Evolutionary conservation across 2,888 invertebrate species (phyloP).

Genomic region (Epirrita christyi): DNA sequence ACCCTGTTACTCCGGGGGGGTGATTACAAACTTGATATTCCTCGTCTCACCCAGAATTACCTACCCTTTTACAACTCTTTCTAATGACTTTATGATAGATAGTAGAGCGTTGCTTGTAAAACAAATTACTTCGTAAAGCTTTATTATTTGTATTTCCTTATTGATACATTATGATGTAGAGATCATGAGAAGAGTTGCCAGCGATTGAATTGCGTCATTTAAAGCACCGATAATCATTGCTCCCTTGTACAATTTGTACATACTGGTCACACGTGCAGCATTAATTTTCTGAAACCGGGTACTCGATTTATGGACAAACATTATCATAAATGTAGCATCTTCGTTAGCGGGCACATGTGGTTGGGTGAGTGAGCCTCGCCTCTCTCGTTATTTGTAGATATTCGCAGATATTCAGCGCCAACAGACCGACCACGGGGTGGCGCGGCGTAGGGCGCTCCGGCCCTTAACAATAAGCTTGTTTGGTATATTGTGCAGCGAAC

Average conservation of each 20-base stretch:
- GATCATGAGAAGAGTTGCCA: neutral
- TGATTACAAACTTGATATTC: conserved; percentile 33
- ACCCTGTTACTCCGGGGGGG: conserved; percentile 26
- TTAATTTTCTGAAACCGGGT: conserved; percentile 42
- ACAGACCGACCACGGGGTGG: conserved; percentile 43
- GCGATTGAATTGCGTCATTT: neutral
- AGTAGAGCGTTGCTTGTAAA: neutral
- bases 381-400: conserved; percentile 56
- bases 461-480: conserved; percentile 61
- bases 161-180: conserved; percentile 1
- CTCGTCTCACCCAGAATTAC: conserved; percentile 23
- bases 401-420: conserved; percentile 55
- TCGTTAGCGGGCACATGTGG: conserved; percentile 63
- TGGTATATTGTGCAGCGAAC: conserved; percentile 48
- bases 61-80: conserved; percentile 27
- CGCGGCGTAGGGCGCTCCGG: no score
- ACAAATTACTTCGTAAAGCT: conserved; percentile 11
- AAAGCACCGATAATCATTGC: conserved; percentile 2
- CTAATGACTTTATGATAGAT: conserved; percentile 23
- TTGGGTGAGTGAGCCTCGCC: conserved; percentile 46
- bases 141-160: conserved; percentile 24
- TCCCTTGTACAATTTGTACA: conserved; percentile 17
- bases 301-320: conserved; percentile 49
- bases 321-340: conserved; percentile 57
- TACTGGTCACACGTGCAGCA: conserved; percentile 32